Base-by-base conservation (phyloP, 2,113 vertebrate genomes). In the Esox niger region DNA sequence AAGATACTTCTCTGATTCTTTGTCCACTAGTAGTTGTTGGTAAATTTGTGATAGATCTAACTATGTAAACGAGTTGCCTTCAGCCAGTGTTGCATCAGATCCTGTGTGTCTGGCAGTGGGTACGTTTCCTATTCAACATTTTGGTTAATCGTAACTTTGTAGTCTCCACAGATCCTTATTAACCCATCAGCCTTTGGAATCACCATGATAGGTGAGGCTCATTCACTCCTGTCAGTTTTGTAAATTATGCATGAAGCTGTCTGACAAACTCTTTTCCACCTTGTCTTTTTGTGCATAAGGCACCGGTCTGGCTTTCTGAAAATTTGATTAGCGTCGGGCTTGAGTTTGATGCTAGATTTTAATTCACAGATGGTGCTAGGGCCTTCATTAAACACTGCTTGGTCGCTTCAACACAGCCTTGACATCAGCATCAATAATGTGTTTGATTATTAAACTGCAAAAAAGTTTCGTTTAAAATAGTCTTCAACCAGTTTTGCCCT, bases 281-380 rank as follows among this genome's bases (percentile, higher is more conserved):
- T 66, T 66, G 2, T 70, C 75, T 33, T 47, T 73, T 7, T 70
- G 29, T 2, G 33, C 56, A 69, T 77, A 70, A 3, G 66, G 66
- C 29, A 66, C 70, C 6, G 61, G 32, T n/a, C 68, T 60, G 17
- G 66, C 46, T 38, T 78, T 78, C n/a, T n/a, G 15, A 75, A 74
- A 15, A 69, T 31, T 9, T 66, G 59, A 1, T 68, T 33, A 13
- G 55, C 8, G 17, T 30, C 54, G 49, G 63, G 32, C 43, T 64
- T 35, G 10, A 59, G 17, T 13, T 7, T 64, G 8, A 69, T 49
- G 15, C 56, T 61, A 1, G 62, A 43, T 47, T 75, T 65, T 6
- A 68, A 67, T 23, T 62, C 43, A 3, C 2, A 31, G 1, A 66
- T 75, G 11, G 58, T 27, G 20, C 62, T 38, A 25, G 49, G 61